These are phyloP conservation scores for Lophura nycthemera DNA, from an alignment of 2,113 vertebrate genomes.

Conservation along the genomic window DNA sequence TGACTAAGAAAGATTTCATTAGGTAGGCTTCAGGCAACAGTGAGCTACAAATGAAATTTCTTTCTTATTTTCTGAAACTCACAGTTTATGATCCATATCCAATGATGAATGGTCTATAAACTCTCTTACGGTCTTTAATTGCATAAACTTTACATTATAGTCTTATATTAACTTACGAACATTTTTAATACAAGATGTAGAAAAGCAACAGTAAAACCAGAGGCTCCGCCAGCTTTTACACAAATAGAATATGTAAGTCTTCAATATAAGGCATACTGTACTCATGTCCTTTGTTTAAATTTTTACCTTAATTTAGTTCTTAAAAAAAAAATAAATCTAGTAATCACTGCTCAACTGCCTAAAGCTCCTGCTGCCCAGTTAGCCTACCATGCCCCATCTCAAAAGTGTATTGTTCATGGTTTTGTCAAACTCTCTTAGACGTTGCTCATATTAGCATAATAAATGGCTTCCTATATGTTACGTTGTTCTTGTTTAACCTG, in stretches of 20 bases:
- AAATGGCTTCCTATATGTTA: conserved; percentile 34
- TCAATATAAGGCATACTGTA: neutral
- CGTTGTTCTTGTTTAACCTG: neutral
- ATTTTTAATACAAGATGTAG: conserved; percentile 65
- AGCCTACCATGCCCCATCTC: conserved; percentile 51
- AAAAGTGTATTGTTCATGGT: conserved; percentile 16
- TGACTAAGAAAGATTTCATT: conserved; percentile 80
- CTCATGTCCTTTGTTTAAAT: neutral
- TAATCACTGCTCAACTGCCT: conserved; percentile 60
- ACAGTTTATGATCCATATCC: conserved; percentile 79
- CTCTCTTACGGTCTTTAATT: conserved; percentile 77
- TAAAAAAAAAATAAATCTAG: conserved; percentile 40
- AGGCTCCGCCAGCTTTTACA: conserved; percentile 13
- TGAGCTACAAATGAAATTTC: conserved; percentile 79
- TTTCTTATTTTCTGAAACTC: conserved; percentile 79
- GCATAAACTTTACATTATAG: conserved; percentile 78
- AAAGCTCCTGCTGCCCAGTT: conserved; percentile 59
- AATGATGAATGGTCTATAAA: conserved; percentile 81
- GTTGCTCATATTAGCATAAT: conserved; percentile 55
- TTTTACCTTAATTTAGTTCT: conserved; percentile 61
- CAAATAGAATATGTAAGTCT: conserved; percentile 26
- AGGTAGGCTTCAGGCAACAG: conserved; percentile 81
- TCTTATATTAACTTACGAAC: conserved; percentile 67
- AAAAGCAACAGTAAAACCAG: conserved; percentile 15
- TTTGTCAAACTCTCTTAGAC: conserved; percentile 49